These are phyloP conservation scores for Erythrocercus mccallii DNA, from an alignment of 2,113 vertebrate genomes.

Conservation along the genomic window DNA sequence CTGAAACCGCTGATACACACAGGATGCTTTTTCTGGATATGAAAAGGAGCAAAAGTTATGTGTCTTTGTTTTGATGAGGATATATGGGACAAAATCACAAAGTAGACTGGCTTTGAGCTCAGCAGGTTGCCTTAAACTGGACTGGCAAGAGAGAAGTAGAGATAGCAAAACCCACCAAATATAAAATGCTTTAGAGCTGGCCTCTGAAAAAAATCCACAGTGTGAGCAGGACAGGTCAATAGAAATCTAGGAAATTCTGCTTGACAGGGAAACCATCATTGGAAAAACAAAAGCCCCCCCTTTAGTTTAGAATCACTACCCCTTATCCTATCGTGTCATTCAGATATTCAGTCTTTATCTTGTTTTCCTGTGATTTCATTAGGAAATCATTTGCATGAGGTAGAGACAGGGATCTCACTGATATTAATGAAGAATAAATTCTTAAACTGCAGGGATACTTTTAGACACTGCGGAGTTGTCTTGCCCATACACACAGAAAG, in stretches of 20 bases:
- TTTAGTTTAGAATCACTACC: neutral
- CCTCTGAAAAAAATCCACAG: neutral
- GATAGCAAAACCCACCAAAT: accelerated
- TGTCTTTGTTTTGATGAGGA: neutral
- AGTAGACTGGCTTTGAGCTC: neutral
- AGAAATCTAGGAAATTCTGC: neutral
- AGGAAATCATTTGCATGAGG: neutral
- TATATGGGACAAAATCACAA: neutral
- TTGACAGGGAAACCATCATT: neutral
- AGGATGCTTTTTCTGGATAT: neutral
- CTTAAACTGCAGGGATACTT: neutral
- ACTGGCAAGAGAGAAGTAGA: neutral
- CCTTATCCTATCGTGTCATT: neutral
- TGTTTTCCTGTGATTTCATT: neutral
- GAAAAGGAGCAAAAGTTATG: neutral
- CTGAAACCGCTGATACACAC: neutral
- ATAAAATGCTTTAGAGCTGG: neutral
- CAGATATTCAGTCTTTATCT: neutral
- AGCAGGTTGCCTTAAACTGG: neutral
- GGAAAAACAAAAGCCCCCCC: neutral
- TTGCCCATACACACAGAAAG: neutral
- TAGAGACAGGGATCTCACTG: neutral
- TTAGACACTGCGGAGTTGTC: neutral
- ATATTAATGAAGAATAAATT: neutral
- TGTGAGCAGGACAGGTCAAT: neutral